Percentiles rank a stretch among this genome's conserved stretches.
These are phyloP conservation scores for Microtus pennsylvanicus DNA, from an alignment of 2,113 vertebrate species.

Conservation along the genomic window DNA sequence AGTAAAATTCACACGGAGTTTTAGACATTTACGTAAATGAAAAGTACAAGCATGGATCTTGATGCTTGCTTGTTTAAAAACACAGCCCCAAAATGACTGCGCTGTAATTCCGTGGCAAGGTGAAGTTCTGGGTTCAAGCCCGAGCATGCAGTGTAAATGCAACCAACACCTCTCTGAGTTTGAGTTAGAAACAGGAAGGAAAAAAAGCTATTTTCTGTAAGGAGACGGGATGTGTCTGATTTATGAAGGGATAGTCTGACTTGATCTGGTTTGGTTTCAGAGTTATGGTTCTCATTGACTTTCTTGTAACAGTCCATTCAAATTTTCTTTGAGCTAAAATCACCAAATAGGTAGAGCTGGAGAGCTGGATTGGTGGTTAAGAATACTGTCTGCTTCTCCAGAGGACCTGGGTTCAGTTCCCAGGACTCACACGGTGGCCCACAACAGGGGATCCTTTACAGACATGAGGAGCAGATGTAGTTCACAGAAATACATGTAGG, in stretches of 20 bases:
- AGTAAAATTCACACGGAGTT: conserved; percentile 10
- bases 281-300: neutral
- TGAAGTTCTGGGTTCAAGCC: neutral
- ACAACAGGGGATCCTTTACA: neutral
- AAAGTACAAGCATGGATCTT: neutral
- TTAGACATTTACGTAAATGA: conserved; percentile 20
- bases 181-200: neutral
- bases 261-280: conserved; percentile 35
- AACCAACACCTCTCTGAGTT: neutral
- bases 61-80: neutral
- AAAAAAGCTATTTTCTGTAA: neutral
- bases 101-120: neutral
- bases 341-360: neutral
- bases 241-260: neutral
- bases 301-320: neutral
- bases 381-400: neutral
- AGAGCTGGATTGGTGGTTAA: neutral
- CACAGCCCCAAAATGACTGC: neutral
- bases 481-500: neutral
- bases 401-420: neutral
- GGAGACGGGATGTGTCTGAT: neutral
- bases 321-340: neutral
- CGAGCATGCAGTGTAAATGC: neutral
- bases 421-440: neutral
- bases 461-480: neutral